These are phyloP conservation scores for Dryococelus australis DNA, from an alignment of 2,888 invertebrate species.

Conservation along the genomic window DNA sequence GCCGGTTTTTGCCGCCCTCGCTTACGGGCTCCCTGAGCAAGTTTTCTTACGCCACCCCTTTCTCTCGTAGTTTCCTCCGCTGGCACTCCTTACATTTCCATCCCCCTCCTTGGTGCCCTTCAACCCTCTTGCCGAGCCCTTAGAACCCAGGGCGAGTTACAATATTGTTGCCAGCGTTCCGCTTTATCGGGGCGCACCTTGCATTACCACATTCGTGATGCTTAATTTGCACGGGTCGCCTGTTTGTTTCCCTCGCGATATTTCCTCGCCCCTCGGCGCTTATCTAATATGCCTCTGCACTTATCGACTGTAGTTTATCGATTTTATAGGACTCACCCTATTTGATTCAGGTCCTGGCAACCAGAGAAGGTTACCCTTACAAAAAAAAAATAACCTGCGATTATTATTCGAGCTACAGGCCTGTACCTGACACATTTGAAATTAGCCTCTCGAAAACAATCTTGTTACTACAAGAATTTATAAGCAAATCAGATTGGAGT, in stretches of 20 bases:
- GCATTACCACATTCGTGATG: background rate
- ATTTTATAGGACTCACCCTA: too few relatives aligned
- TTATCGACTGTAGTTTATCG: background rate
- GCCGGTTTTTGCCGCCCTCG: constrained; percentile 5
- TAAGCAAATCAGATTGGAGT: too few relatives aligned
- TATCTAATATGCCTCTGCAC: background rate
- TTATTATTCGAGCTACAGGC: too few relatives aligned
- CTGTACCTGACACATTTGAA: too few relatives aligned
- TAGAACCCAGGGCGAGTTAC: background rate
- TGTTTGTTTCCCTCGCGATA: background rate
- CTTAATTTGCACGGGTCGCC: background rate
- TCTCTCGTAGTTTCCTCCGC: background rate
- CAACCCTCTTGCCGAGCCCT: background rate
- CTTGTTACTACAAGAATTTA: too few relatives aligned
- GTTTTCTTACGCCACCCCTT: constrained; percentile 9
- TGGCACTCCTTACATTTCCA: background rate
- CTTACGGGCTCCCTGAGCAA: constrained; percentile 7
- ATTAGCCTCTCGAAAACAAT: too few relatives aligned
- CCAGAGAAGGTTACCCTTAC: too few relatives aligned
- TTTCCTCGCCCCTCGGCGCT: background rate
- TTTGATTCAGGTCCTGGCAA: too few relatives aligned
- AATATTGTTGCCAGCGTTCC: background rate
- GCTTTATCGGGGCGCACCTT: background rate
- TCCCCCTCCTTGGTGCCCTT: background rate
- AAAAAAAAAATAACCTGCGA: too few relatives aligned